Base-by-base conservation (phyloP, 2,888 invertebrate species). In the Osmoderma eremita region DNA sequence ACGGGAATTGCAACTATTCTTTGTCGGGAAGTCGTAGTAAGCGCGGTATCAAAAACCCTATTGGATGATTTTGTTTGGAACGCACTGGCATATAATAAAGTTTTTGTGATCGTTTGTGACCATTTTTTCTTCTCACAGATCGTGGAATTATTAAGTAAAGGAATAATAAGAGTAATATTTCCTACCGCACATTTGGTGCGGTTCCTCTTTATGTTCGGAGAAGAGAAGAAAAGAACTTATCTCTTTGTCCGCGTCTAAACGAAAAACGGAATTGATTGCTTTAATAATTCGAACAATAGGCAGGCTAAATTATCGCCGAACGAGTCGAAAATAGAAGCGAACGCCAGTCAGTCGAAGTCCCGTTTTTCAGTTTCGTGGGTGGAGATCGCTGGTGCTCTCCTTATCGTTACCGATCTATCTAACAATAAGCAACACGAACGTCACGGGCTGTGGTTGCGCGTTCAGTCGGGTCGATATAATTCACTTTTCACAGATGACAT, bases 251-350 rank as follows among this genome's bases (percentile, higher is more conserved):
- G 30, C 50, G 13, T 24, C 41, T 15, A 22, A 41, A 56, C 5
- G 42, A 22, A 24, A 53, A 24, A 22, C 41, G 41, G 22, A 41
- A 56, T 56, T 42, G 56, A 56, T 56, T 56, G 56, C 42, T 42
- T 56, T 41, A 56, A 56, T 56, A 56, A 18, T 22, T 12, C 42
- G 56, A 13, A 56, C 41, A 42, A 41, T 56, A 20, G 20, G 22
- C 22, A 22, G 41, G 22, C 20, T n/a, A 42, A 56, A 24, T 56
- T 56, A 56, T 56, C 56, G 41, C 13, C 41, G 15, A 41, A 56
- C 41, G 41, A 41, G 30, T 20, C 42, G 42, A 56, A 22, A 56
- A 41, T 41, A 41, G 39, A 54, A 54, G 10, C 54, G 6, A 39
- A 42, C 56, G 41, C 20, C 22, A 13, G 18, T 17, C 41, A 56